Base-by-base conservation (phyloP, 2,113 vertebrate genomes). In the Peucedramus taeniatus region DNA sequence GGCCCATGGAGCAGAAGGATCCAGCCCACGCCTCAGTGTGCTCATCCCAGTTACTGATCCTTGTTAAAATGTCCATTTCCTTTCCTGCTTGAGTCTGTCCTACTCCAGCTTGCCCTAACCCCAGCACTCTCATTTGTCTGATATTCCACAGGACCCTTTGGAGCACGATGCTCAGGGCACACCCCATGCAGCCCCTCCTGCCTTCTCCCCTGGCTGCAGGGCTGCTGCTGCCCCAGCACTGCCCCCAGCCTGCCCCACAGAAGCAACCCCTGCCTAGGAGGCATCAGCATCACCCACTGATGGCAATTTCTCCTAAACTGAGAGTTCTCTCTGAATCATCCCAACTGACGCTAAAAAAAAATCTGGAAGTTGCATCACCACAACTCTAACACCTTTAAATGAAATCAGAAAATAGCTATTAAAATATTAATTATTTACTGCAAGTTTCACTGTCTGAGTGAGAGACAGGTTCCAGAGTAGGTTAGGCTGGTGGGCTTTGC, bases 131-230 rank as follows among this genome's bases (percentile, higher is more conserved):
- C 69, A 30, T 33, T 56, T 80, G 51, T 63, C 66, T 16, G 45
- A 5, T 6, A 14, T 19, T 27, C 10, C 65, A 15, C 18, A 31
- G 33, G 30, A 61, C 5, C 26, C 30, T 71, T 1, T 20, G 68
- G 31, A 54, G 13, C 0, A 0, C 8, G 19, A 31, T 31, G 1
- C 27, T 9, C 9, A 8, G 37, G 50, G n/a, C 59, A 50, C 66
- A 66, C 8, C 35, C 60, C 33, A 15, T 1, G n/a, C 83, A 70
- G 37, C 42, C 30, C 39, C 30, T 69, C 35, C 39, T 60, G 49
- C 53, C 56, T 18, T 22, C 51, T 1, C 3, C 30, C 40, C 42
- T 3, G 13, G 40, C 63, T 80, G 39, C 40, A 35, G 50, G 35
- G 64, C 47, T 51, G 47, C 65, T 82, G 53, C 54, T 57, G 39